A percentile compares a stretch with the other conserved stretches of the same genome.
Evolutionary conservation across 2,113 vertebrate genomes (phyloP).

Genomic region (Lophius piscatorius): DNA sequence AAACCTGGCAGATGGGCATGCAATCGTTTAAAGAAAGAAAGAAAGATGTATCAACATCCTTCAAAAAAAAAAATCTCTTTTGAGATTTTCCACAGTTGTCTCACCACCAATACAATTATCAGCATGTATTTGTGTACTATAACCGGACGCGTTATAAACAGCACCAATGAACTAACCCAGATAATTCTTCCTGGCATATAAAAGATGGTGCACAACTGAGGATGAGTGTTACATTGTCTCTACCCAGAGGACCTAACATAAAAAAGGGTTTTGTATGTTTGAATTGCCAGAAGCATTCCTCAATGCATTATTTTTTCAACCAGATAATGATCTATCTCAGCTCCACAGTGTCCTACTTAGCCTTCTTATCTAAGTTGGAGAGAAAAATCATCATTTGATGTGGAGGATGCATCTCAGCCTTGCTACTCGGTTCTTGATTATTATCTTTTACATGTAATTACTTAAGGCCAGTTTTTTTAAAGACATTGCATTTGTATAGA

Average conservation of each 20-base stretch:
- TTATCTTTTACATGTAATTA: slow-evolving; percentile 63
- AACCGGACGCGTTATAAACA: slow-evolving; percentile 15
- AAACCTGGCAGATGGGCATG: slow-evolving; percentile 58
- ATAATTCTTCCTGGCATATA: slow-evolving; percentile 21
- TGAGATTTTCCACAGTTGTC: slow-evolving; percentile 52
- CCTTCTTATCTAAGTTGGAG: slow-evolving; percentile 63
- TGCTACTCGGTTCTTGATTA: slow-evolving; percentile 60
- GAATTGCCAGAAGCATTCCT: slow-evolving; percentile 48
- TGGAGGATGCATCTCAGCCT: slow-evolving; percentile 43
- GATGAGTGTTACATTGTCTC: slow-evolving; percentile 56
- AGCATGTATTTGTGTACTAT: slow-evolving; percentile 31
- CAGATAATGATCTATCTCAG: slow-evolving; percentile 68
- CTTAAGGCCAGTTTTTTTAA: slow-evolving; percentile 48
- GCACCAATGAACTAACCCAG: slow-evolving; percentile 1
- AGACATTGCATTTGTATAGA: slow-evolving; percentile 14
- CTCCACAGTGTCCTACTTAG: slow-evolving; percentile 67
- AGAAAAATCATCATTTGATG: slow-evolving; percentile 59
- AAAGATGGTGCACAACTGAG: slow-evolving; percentile 30
- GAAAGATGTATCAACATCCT: slow-evolving; percentile 68
- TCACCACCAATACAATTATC: slow-evolving; percentile 42
- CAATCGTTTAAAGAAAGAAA: slow-evolving; percentile 58
- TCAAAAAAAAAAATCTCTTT: slow-evolving; percentile 38
- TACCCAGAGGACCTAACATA: slow-evolving; percentile 59
- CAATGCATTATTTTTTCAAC: slow-evolving; percentile 41
- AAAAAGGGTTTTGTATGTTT: slow-evolving; percentile 56